Base-by-base conservation (phyloP, 1,140 invertebrate genomes). In the Brachionus koreanus region DNA sequence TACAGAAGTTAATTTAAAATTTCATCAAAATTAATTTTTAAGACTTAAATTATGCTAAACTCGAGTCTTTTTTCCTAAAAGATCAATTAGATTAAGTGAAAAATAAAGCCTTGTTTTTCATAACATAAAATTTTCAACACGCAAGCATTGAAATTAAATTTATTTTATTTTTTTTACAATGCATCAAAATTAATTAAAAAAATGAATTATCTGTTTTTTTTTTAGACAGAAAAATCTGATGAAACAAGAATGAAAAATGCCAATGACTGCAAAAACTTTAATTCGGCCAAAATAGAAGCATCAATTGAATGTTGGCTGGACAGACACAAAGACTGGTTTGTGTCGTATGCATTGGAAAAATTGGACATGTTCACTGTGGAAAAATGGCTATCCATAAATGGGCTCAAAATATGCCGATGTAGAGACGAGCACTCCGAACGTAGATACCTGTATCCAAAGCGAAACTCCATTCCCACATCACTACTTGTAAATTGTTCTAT, bases 301-400 rank as follows among this genome's bases (percentile, higher is more conserved):
- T 29, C 29, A 25, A 87, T 89, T 7, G 87, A 88, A 49, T 86
- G 86, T 75, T 89, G 88, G 88, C 84, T 89, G 19, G 88, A 89
- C 76, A 83, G 83, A 7, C 87, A 89, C 83, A 85, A 86, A 0
- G 87, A 87, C 16, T 83, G 85, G 35, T 84, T 84, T 57, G 84
- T 85, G 19, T 87, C 88, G 63, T 89, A 89, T 83, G 88, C 88
- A 69, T 77, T 88, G 13, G 82, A 86, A 7, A 88, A 89, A 85
- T 86, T 86, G 0, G 89, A 89, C 46, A 77, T 89, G 0, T 79
- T 57, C 0, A 82, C 87, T 4, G 86, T 89, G 43, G 89, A 89
- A 83, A 85, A 85, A 33, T 89, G 89, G 89, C 84, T 89, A 0
- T 84, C 86, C 6, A 82, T 85, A 0, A 87, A 88, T 83, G 88